Evolutionary conservation across 2,113 vertebrate genomes (phyloP), one percentile per base, ranked within the genome.

Genomic region (Pangasianodon hypophthalmus): DNA sequence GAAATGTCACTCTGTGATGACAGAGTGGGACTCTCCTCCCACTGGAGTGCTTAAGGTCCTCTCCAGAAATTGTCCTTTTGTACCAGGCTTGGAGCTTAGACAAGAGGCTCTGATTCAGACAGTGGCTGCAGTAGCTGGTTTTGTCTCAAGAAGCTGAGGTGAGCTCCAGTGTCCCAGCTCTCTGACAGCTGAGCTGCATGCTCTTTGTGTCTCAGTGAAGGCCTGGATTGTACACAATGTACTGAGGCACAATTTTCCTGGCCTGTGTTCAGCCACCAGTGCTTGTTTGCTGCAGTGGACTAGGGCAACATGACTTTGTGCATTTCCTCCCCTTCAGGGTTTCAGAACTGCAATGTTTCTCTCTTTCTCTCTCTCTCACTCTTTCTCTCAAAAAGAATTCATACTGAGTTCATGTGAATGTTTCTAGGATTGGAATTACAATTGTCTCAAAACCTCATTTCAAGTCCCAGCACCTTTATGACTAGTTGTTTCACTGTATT

Each of bases 241-340:
- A 95, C 96, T 91, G 92, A 92, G 92, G 90, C 93, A 93, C 91
- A 93, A 92, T 93, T 96, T 95, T 94, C 93, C 94, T 96, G 96
- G 95, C 88, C 18, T 0, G 3, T 1, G 60, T 94, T 95, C 95
- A 95, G 91, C 89, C 91, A 85, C 85, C 84, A 92, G 89, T 91
- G 94, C 91, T 91, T 88, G 92, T 87, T 93, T 90, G 88, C 93
- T 92, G 93, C 85, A 91, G 88, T 93, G 91, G 88, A 67, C 93
- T 81, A 93, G 91, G 93, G 93, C 93, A 90, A 91, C 94, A 91
- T 89, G 88, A 86, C 75, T 93, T 84, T 84, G 60, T 87, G 67
- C 10, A 37, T 92, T 67, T 73, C 81, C 44, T 64, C 18, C 64
- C 62, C 60, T 37, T 41, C 48, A 75, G 56, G 48, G 52, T 71